Conservation (phyloP, 1,140 invertebrate genomes). For the Pseudomyrmex sp. region DNA sequence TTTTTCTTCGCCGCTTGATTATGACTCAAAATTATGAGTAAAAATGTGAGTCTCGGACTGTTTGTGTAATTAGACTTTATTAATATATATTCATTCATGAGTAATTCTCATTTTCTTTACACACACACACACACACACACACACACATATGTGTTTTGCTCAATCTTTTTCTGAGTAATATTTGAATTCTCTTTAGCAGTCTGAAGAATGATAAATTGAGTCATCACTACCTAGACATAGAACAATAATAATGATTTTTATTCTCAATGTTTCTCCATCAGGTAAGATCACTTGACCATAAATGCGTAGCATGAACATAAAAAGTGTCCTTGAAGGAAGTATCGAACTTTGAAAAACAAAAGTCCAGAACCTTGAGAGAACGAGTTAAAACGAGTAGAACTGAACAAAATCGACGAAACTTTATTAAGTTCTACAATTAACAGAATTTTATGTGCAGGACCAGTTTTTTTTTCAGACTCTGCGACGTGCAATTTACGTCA, state of each 20-base stretch:
- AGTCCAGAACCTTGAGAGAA: neutral
- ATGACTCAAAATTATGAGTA: conserved; percentile 25
- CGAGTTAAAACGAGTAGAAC: neutral
- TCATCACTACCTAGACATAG: conserved; percentile 1
- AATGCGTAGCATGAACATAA: neutral
- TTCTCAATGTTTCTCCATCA: conserved; percentile 18
- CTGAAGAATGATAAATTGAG: neutral
- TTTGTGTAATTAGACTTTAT: no score
- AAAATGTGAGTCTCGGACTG: neutral
- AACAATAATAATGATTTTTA: conserved; percentile 40
- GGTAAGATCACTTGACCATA: neutral
- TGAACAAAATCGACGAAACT: neutral
- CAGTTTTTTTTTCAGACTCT: neutral
- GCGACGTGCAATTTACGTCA: neutral
- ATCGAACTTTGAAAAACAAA: neutral
- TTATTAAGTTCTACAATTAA: neutral
- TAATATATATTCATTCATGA: conserved; percentile 10
- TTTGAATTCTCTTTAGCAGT: conserved; percentile 22
- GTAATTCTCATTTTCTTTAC: no score
- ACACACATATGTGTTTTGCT: neutral
- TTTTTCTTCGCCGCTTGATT: neutral
- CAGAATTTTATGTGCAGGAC: neutral
- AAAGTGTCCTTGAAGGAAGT: neutral
- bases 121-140: no score
- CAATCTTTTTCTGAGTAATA: conserved; percentile 6